Conservation (phyloP, 1,140 invertebrate species). For the Calliphora vicina region DNA sequence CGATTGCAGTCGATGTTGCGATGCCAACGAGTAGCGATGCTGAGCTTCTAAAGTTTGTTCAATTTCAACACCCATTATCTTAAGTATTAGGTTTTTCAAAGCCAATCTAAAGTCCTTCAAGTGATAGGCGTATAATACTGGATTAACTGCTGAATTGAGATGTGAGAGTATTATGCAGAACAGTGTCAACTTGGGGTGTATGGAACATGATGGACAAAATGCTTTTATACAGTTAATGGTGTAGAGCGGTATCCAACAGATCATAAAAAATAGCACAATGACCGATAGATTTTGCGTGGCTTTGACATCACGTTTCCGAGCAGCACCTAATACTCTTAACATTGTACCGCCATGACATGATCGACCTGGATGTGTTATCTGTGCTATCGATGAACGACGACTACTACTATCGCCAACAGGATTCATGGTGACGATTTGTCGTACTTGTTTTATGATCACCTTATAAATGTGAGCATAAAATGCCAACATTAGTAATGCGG, state of each 20-base stretch:
- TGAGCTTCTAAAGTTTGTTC: conserved; percentile 57
- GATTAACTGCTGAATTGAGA: conserved; percentile 88
- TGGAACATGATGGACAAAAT: conserved; percentile 74
- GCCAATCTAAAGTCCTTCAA: conserved; percentile 84
- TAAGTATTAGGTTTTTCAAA: conserved; percentile 71
- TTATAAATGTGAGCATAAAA: conserved; percentile 90
- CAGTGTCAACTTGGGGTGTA: conserved; percentile 75
- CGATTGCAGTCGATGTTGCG: conserved; percentile 59
- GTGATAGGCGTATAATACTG: conserved; percentile 88
- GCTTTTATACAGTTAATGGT: conserved; percentile 89
- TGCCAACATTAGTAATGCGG: conserved; percentile 80
- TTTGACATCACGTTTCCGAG: conserved; percentile 86
- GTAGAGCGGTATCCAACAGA: conserved; percentile 92
- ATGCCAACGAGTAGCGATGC: conserved; percentile 62
- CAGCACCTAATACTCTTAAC: conserved; percentile 79
- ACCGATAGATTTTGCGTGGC: conserved; percentile 89
- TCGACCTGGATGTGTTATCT: conserved; percentile 45
- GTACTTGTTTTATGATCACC: conserved; percentile 83
- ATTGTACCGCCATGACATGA: conserved; percentile 65
- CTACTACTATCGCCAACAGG: conserved; percentile 59
- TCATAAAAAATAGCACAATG: conserved; percentile 90
- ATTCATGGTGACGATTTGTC: conserved; percentile 63
- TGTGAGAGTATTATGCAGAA: conserved; percentile 89
- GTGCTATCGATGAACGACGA: conserved; percentile 55
- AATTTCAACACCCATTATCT: conserved; percentile 65